Evolutionary conservation across 2,888 invertebrate species (phyloP).

Genomic region (Tipula unca): DNA sequence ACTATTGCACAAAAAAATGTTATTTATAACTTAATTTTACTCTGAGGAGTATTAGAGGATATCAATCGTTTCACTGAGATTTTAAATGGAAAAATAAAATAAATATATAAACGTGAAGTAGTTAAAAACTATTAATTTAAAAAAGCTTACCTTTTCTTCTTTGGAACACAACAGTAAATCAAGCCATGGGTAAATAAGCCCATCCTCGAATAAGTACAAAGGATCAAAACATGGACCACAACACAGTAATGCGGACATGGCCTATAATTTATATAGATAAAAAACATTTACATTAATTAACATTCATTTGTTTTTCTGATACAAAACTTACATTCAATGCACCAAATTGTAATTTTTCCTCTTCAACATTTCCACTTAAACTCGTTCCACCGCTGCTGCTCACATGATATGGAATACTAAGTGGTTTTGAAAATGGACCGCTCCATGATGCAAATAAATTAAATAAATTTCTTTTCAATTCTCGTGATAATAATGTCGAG

Average conservation of each 20-base stretch:
- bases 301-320: background rate
- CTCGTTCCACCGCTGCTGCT: constrained; percentile 28
- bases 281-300: background rate
- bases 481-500: constrained; percentile 74
- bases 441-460: constrained; percentile 91
- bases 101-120: too few species aligned
- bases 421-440: constrained; percentile 70
- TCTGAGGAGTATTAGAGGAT: too few species aligned
- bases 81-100: too few species aligned
- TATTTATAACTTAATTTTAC: too few species aligned
- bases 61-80: too few species aligned
- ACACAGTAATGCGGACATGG: constrained; percentile 92
- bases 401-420: constrained; percentile 45
- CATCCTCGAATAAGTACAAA: constrained; percentile 77
- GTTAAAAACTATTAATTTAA: constrained; percentile 15
- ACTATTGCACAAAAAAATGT: too few species aligned
- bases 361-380: constrained; percentile 37
- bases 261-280: constrained; percentile 50
- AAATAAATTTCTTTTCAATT: constrained; percentile 79
- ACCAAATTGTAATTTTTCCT: constrained; percentile 53
- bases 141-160: constrained; percentile 63
- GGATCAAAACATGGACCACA: constrained; percentile 94
- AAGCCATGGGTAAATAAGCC: constrained; percentile 88
- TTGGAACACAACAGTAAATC: constrained; percentile 80
- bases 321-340: constrained; percentile 46